Percentiles rank a stretch among this genome's conserved stretches.
Conservation (phyloP, 2,888 invertebrate species). For the Andricus quercusramuli region DNA sequence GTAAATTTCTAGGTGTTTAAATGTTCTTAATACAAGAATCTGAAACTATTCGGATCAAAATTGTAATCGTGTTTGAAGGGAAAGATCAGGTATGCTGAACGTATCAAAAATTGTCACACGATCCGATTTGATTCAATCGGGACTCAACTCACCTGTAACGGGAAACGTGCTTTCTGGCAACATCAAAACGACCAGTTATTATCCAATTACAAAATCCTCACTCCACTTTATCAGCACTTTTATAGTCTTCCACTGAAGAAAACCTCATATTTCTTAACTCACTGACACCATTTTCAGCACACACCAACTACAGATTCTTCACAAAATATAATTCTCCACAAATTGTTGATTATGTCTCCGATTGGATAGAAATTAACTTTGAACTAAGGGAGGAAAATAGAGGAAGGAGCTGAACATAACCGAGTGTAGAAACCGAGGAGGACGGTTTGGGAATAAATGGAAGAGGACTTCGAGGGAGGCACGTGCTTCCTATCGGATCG, state of each 20-base stretch:
- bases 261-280: constrained; percentile 2
- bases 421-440: constrained; percentile 40
- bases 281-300: constrained; percentile 6
- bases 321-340: neutral
- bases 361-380: neutral
- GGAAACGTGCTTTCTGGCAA: constrained; percentile 78
- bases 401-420: neutral
- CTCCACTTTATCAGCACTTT: constrained; percentile 4
- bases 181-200: constrained; percentile 69
- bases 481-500: constrained; percentile 38
- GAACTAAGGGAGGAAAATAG: neutral
- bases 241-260: neutral
- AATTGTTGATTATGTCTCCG: neutral
- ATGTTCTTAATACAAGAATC: neutral
- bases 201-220: constrained; percentile 43
- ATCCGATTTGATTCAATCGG: neutral
- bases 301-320: neutral
- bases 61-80: no score
- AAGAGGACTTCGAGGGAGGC: constrained; percentile 40
- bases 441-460: constrained; percentile 39
- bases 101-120: neutral
- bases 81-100: no score
- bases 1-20: no score
- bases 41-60: neutral
- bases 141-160: constrained; percentile 73